Percentiles rank a stretch among this genome's conserved stretches.
Evolutionary conservation across 2,113 vertebrate genomes (phyloP).

Genomic region (Etheostoma cragini): DNA sequence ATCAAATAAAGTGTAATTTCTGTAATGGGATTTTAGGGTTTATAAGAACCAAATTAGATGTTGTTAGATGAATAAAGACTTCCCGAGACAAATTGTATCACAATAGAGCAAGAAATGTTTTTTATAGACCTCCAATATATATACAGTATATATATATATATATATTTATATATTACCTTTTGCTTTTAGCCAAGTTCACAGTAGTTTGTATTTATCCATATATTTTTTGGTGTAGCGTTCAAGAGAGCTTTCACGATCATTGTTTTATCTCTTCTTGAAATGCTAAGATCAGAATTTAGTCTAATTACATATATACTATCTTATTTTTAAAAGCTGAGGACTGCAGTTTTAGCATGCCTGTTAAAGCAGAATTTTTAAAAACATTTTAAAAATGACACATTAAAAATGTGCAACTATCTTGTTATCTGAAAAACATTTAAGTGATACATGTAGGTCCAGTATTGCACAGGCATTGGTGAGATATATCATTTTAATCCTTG

Average conservation of each 20-base stretch:
- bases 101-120: background rate
- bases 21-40: background rate
- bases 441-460: background rate
- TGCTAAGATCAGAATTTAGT: background rate
- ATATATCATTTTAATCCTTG: background rate
- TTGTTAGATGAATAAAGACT: background rate
- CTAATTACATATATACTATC: background rate
- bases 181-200: background rate
- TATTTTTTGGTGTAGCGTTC: background rate
- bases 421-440: background rate
- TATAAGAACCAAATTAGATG: background rate
- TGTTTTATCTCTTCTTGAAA: background rate
- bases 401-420: background rate
- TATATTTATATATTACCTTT: too few species aligned
- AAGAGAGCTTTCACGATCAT: background rate
- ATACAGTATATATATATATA: too few species aligned
- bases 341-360: background rate
- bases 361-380: background rate
- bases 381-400: background rate
- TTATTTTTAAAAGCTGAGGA: background rate
- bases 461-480: background rate
- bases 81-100: background rate
- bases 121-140: background rate
- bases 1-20: background rate
- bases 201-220: background rate